Percentiles rank a stretch among this genome's conserved stretches.
phyloP scores from a whole-genome alignment of 2,888 invertebrate genomes.

The Catocala nupta region DNA sequence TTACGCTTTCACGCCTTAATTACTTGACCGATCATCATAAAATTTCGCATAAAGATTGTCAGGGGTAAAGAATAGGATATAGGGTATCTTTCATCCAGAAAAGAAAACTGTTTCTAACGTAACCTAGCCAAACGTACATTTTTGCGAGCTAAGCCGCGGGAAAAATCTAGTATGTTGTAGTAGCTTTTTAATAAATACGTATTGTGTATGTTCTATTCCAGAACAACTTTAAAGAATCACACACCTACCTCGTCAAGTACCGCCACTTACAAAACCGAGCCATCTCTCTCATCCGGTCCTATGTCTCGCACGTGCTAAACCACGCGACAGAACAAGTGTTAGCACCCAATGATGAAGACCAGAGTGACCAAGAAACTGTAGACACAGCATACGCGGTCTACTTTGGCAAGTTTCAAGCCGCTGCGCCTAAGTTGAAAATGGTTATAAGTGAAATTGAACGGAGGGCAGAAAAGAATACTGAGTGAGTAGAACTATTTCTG shows the following conservation, averaged over 20 bases:
- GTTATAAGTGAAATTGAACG: constrained; percentile 94
- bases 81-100: too few species aligned
- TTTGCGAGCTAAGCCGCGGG: too few species aligned
- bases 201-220: constrained; percentile 64
- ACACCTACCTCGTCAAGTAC: constrained; percentile 93
- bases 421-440: constrained; percentile 94
- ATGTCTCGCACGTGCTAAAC: constrained; percentile 92
- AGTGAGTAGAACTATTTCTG: constrained; percentile 84
- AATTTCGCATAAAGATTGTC: too few species aligned
- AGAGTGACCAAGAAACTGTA: constrained; percentile 71
- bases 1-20: too few species aligned
- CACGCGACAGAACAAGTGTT: constrained; percentile 93
- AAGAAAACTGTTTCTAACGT: too few species aligned
- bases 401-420: constrained; percentile 98
- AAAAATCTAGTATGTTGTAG: too few species aligned
- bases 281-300: constrained; percentile 92
- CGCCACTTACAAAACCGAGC: constrained; percentile 94
- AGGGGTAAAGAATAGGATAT: too few species aligned
- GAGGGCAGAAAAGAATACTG: constrained; percentile 90
- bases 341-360: constrained; percentile 71
- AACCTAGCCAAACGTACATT: too few species aligned
- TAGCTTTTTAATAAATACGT: too few species aligned
- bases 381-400: constrained; percentile 94
- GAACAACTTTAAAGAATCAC: constrained; percentile 95
- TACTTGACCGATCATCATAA: too few species aligned